Conservation (phyloP, 2,888 invertebrate genomes). For the Aethes cnicana region DNA sequence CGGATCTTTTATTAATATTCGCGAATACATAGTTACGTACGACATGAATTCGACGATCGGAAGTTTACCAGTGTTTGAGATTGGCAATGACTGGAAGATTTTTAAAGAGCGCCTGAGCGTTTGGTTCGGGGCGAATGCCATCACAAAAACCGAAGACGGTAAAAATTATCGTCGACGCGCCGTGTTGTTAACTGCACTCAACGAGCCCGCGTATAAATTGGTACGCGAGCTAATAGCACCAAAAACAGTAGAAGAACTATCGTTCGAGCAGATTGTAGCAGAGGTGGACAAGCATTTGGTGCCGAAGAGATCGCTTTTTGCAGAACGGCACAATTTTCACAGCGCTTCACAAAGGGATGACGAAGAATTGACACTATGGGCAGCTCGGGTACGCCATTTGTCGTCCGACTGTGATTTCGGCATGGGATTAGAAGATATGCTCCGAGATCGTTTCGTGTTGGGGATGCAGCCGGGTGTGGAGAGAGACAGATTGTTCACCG, state of each 20-base stretch:
- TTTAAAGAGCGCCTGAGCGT: neutral
- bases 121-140: neutral
- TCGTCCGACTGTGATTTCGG: slow-evolving; percentile 1
- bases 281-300: neutral
- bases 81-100: neutral
- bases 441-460: slow-evolving; percentile 5
- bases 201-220: neutral
- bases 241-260: no score
- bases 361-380: slow-evolving; percentile 8
- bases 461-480: neutral
- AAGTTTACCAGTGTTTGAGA: neutral
- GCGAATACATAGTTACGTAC: neutral
- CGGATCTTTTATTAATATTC: neutral
- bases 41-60: neutral
- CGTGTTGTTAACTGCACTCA: neutral
- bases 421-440: neutral
- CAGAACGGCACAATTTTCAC: slow-evolving; percentile 1
- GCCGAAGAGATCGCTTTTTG: slow-evolving; percentile 9
- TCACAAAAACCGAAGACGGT: neutral
- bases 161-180: neutral
- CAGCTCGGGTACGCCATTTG: slow-evolving; percentile 3
- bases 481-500: neutral
- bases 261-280: no score
- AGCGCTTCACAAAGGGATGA: neutral
- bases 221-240: no score